These are phyloP conservation scores for Nipponacmea schrenckii DNA, from an alignment of 2,888 invertebrate species.

Conservation along the genomic window DNA sequence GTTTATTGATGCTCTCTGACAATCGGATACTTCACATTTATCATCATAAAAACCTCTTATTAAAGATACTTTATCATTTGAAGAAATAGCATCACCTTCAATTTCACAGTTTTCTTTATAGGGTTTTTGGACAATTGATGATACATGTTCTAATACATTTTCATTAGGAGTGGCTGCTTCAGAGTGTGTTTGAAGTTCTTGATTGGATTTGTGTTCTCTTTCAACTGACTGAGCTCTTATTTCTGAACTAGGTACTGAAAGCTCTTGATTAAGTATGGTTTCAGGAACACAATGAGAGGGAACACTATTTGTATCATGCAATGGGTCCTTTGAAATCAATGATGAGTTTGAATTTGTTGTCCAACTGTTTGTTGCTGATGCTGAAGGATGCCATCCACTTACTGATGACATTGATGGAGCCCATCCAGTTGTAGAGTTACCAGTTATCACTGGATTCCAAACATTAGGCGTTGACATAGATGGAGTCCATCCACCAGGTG, in stretches of 20 bases:
- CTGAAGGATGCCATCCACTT: neutral
- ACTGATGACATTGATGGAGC: too few species aligned
- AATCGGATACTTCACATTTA: too few species aligned
- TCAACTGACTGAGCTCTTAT: neutral
- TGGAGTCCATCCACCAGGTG: neutral
- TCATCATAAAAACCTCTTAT: too few species aligned
- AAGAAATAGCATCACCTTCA: neutral
- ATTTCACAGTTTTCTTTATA: neutral
- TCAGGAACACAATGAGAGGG: neutral
- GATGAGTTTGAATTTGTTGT: too few species aligned
- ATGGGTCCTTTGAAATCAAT: neutral
- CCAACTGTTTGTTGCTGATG: neutral
- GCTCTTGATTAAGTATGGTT: conserved; percentile 1
- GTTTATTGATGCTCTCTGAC: too few species aligned
- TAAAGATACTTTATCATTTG: neutral
- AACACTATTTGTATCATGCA: neutral
- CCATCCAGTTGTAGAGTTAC: too few species aligned
- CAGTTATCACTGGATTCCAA: too few species aligned
- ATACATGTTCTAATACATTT: too few species aligned
- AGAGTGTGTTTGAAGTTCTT: neutral
- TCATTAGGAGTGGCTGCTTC: neutral
- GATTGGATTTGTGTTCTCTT: neutral
- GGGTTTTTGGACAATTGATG: too few species aligned
- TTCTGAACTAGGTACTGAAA: neutral
- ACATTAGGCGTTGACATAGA: neutral